Evolutionary conservation across 2,888 invertebrate species (phyloP).

Genomic region (Drosophila acutilabella): DNA sequence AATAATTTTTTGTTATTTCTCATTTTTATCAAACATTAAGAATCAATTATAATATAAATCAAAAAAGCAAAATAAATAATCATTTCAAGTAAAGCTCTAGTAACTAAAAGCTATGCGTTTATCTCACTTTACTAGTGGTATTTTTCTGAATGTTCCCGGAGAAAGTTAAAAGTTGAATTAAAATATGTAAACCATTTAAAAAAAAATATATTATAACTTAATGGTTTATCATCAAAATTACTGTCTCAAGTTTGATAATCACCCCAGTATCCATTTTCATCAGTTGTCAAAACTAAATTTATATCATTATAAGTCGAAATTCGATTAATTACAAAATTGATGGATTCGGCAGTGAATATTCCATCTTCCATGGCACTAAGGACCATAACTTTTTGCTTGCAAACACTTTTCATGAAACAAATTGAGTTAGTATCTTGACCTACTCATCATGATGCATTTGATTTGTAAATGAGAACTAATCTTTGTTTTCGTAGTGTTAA

Average conservation of each 20-base stretch:
- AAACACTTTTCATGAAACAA: conserved; percentile 34
- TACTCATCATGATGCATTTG: conserved; percentile 53
- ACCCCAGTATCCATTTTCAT: not conserved
- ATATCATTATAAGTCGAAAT: not conserved
- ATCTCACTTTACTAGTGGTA: no score
- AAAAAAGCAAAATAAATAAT: no score
- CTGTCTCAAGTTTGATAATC: not conserved
- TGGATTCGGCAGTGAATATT: not conserved
- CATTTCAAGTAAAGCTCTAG: no score
- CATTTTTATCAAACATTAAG: no score
- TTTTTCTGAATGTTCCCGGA: no score
- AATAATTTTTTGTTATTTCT: no score
- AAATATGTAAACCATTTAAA: no score
- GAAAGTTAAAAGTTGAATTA: no score
- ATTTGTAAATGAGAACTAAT: conserved; percentile 28
- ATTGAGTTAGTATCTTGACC: conserved; percentile 71
- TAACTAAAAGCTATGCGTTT: no score
- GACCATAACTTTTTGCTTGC: conserved; percentile 40
- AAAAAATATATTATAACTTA: no score
- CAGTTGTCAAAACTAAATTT: not conserved
- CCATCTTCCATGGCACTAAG: conserved; percentile 1
- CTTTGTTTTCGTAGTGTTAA: conserved; percentile 16
- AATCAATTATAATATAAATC: no score
- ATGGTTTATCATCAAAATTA: no score
- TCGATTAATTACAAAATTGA: not conserved